Conservation (phyloP, 2,113 vertebrate species). For the Tamias sibiricus region DNA sequence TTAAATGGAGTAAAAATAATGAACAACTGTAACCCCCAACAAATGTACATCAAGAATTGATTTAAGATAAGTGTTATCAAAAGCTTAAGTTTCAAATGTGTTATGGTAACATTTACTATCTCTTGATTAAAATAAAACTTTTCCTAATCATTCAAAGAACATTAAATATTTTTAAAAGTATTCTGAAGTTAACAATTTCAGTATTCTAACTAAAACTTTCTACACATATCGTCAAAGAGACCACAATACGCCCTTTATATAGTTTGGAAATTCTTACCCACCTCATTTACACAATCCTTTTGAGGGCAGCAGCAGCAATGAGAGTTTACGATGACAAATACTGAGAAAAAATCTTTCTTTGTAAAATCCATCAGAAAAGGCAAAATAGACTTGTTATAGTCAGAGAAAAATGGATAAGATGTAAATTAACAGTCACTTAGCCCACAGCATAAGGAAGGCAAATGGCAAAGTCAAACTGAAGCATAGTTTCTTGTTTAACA, state of each 20-base stretch:
- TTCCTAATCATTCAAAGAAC: constrained; percentile 37
- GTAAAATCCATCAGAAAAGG: constrained; percentile 88
- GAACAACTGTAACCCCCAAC: not conserved
- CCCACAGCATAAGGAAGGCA: constrained; percentile 86
- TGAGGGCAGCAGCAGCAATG: constrained; percentile 88
- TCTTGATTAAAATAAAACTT: constrained; percentile 32
- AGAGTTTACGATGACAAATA: constrained; percentile 90
- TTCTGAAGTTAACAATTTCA: constrained; percentile 45
- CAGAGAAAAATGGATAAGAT: constrained; percentile 24
- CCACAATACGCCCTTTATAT: constrained; percentile 21
- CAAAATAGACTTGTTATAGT: constrained; percentile 45
- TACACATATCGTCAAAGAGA: not conserved
- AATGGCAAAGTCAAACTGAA: constrained; percentile 74
- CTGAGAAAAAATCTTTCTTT: constrained; percentile 88
- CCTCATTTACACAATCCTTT: constrained; percentile 88
- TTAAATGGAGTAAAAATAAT: not conserved
- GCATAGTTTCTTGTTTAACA: constrained; percentile 72
- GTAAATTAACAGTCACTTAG: constrained; percentile 72
- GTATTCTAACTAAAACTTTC: not conserved
- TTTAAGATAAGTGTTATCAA: constrained; percentile 23
- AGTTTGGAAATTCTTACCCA: constrained; percentile 77
- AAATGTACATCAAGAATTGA: not conserved
- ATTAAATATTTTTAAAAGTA: constrained; percentile 51
- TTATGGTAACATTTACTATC: not conserved
- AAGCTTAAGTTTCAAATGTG: constrained; percentile 15